phyloP scores from a whole-genome alignment of 2,888 invertebrate genomes.

The Lacanobia oleracea region DNA sequence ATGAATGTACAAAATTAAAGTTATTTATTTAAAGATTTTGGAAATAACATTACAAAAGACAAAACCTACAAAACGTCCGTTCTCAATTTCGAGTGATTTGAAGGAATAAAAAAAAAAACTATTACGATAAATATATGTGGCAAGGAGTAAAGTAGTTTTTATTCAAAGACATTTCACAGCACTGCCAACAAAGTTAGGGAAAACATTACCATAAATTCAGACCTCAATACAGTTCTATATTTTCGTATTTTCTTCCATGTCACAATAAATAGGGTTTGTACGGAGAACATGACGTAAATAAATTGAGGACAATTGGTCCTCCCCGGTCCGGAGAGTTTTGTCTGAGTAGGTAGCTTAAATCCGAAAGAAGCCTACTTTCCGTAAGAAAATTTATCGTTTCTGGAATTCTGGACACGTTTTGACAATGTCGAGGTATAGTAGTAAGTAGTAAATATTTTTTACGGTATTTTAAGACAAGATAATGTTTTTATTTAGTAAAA shows the following conservation, averaged over 20 bases:
- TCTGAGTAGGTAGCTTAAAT: constrained; percentile 15
- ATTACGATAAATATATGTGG: neutral
- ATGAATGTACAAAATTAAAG: too few species aligned
- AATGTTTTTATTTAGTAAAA: too few species aligned
- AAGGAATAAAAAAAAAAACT: neutral
- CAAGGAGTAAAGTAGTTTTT: neutral
- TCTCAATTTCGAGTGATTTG: too few species aligned
- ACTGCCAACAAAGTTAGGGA: constrained; percentile 5
- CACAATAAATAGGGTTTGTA: constrained; percentile 51
- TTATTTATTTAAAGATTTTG: too few species aligned
- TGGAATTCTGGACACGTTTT: neutral
- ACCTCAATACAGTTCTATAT: constrained; percentile 24
- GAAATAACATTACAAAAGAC: too few species aligned
- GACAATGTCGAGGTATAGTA: neutral
- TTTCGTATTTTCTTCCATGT: constrained; percentile 41
- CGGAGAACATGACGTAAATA: constrained; percentile 40
- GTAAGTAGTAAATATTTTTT: neutral
- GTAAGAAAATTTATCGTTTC: constrained; percentile 1
- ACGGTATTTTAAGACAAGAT: neutral
- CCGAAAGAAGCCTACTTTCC: constrained; percentile 31
- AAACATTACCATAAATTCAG: constrained; percentile 4
- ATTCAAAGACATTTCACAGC: neutral
- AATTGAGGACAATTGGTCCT: constrained; percentile 46
- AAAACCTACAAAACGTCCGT: too few species aligned
- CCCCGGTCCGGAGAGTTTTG: constrained; percentile 19